These are phyloP conservation scores for Lepus townsendii DNA, from an alignment of 2,797 vertebrate genomes.

Conservation along the genomic window DNA sequence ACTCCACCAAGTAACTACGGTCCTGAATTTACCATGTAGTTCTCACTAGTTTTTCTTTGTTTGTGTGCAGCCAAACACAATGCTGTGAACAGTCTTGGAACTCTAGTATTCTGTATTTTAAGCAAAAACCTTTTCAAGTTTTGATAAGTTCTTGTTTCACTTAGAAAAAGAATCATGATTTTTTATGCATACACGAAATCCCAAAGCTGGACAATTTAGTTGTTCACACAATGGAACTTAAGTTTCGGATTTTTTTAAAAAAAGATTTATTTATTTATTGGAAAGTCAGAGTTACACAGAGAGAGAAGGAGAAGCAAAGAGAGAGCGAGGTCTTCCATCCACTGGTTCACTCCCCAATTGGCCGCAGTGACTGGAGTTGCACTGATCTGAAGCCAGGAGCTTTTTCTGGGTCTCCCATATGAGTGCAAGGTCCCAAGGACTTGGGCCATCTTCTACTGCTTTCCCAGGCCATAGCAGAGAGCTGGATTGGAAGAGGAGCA, in stretches of 20 bases:
- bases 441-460: no score
- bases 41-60: not conserved
- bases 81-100: not conserved
- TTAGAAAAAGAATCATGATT: slow-evolving; percentile 20
- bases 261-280: no score
- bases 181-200: not conserved
- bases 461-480: no score
- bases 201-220: slow-evolving; percentile 22
- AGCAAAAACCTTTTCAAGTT: slow-evolving; percentile 17
- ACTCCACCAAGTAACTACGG: not conserved
- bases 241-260: slow-evolving; percentile 39
- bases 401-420: no score
- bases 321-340: no score
- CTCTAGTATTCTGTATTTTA: slow-evolving; percentile 22
- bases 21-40: slow-evolving; percentile 1
- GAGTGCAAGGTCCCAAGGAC: no score
- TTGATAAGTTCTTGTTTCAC: slow-evolving; percentile 40
- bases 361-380: no score
- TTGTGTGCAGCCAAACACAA: not conserved
- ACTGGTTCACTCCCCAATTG: no score
- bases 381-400: no score
- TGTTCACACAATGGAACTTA: slow-evolving; percentile 51
- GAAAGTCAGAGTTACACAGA: no score
- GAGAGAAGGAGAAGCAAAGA: no score
- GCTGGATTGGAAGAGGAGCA: no score